phyloP scores from a whole-genome alignment of 2,113 vertebrate species.

The Leptobrachium ailaonicum region DNA sequence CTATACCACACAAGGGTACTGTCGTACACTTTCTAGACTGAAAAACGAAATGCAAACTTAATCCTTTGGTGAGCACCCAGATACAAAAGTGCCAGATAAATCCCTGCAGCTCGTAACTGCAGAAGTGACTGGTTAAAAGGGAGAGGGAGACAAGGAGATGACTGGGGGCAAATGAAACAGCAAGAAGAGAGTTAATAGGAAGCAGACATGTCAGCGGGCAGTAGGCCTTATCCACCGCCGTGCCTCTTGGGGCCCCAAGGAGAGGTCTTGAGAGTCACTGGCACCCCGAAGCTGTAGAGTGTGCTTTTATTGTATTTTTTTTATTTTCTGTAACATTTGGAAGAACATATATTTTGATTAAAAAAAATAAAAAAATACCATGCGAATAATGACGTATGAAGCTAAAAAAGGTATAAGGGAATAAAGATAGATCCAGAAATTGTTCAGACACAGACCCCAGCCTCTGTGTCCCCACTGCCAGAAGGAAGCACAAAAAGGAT shows the following conservation, averaged over 20 bases:
- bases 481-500: too few relatives aligned
- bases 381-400: too few relatives aligned
- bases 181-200: constrained; percentile 66
- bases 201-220: constrained; percentile 65
- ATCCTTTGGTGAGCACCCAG: constrained; percentile 21
- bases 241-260: constrained; percentile 98
- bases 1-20: background rate
- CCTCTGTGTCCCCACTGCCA: too few relatives aligned
- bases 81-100: constrained; percentile 52
- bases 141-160: constrained; percentile 68
- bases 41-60: constrained; percentile 55
- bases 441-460: too few relatives aligned
- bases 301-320: too few relatives aligned
- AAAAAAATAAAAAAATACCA: too few relatives aligned
- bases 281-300: constrained; percentile 84
- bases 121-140: constrained; percentile 59
- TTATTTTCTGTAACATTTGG: too few relatives aligned
- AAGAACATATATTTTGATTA: too few relatives aligned
- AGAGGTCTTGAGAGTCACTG: constrained; percentile 85
- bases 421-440: too few relatives aligned
- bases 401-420: too few relatives aligned
- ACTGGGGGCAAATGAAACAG: constrained; percentile 68
- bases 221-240: constrained; percentile 68
- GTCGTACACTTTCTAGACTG: constrained; percentile 29
- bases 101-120: constrained; percentile 4